Base-by-base conservation (phyloP, 2,113 vertebrate species). In the Labeo rohita region DNA sequence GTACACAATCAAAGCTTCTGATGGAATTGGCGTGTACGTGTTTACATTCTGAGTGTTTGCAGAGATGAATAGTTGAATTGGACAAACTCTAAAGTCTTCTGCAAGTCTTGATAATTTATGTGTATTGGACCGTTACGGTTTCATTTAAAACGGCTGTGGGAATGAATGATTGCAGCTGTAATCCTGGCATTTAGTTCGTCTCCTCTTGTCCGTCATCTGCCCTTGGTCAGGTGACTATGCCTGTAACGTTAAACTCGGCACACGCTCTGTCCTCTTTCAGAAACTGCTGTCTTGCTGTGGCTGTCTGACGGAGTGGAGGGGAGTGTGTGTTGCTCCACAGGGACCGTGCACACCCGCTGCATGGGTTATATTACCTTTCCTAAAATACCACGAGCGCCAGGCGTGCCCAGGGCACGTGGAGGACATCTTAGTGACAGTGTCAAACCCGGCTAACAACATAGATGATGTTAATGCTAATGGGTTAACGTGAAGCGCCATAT, bases 351-450 rank as follows among this genome's bases (percentile, higher is more conserved):
- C 45, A 70, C 65, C 66, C 82, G 50, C 66, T 73, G 66, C 82
- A 56, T 59, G 82, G 66, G 68, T 83, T 83, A 72, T 84, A 59
- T 84, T 84, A 84, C 82, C 50, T 72, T 84, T 84, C 49, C 52
- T 43, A 73, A 84, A 84, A 84, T 84, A 84, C 68, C 68, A 10
- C 34, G 36, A 65, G 59, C 16, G 49, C 72, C n/a, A 72, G 56
- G 34, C 47, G 47, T 83, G 45, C 4, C 13, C 23, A 11, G 47
- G 34, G 34, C 28, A 43, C 5, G 59, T 68, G 36, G 54, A 50
- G 85, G 21, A 75, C 65, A 8, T 80, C 45, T 45, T 50, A 47
- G 61, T 16, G 34, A 61, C 82, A 74, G 39, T 79, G 80, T 70
- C 76, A 66, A 21, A 45, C 86, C 79, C 15, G 3, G 65, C 8